These are phyloP conservation scores for Nematolebias whitei DNA, from an alignment of 2,113 vertebrate genomes.

Conservation along the genomic window DNA sequence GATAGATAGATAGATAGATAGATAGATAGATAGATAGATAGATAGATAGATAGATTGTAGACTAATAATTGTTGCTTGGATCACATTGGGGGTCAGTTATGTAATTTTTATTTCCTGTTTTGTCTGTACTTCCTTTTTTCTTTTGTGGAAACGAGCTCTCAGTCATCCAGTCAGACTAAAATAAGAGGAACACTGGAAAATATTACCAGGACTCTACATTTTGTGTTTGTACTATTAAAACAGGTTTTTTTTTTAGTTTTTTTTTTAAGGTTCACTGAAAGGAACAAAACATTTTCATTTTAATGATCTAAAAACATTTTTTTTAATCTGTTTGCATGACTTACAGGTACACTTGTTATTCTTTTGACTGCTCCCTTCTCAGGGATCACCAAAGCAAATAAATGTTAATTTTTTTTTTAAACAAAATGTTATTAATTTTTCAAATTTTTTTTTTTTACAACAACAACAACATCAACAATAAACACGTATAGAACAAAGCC, in stretches of 20 bases:
- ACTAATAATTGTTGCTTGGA: constrained; percentile 12
- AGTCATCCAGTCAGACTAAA: background rate
- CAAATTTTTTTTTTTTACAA: too few species aligned
- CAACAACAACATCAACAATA: too few species aligned
- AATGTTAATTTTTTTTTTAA: too few species aligned
- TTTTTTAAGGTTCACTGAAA: background rate
- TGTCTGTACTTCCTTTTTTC: constrained; percentile 37
- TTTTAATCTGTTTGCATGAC: background rate
- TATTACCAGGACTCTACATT: too few species aligned
- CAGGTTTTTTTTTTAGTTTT: too few species aligned
- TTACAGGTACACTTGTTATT: too few species aligned
- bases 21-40: background rate
- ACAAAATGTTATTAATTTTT: too few species aligned
- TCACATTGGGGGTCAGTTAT: constrained; percentile 12
- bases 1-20: background rate
- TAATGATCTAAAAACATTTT: background rate
- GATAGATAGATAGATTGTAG: background rate
- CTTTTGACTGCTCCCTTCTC: too few species aligned
- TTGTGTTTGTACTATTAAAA: background rate
- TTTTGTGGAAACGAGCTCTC: constrained; percentile 38
- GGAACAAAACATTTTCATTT: background rate
- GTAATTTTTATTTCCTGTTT: constrained; percentile 36
- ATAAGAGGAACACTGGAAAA: background rate
- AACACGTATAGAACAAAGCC: too few species aligned
- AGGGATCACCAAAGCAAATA: too few species aligned